Evolutionary conservation across 2,888 invertebrate genomes (phyloP).

Genomic region (Sisyra terminalis): DNA sequence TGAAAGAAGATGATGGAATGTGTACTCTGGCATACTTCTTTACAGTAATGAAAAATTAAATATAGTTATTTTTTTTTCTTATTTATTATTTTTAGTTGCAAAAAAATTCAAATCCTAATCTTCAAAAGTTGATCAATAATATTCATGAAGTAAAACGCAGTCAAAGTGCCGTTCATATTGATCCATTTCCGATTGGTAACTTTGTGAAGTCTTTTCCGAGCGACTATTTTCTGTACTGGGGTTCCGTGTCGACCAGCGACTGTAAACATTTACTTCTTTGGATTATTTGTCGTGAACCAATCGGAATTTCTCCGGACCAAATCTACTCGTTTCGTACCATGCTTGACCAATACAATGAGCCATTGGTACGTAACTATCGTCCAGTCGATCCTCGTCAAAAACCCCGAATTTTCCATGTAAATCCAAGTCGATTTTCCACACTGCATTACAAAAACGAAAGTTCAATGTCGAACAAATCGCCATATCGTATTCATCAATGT

Average conservation of each 20-base stretch:
- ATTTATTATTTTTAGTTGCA: constrained; percentile 28
- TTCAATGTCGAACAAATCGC: no score
- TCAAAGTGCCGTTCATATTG: constrained; percentile 30
- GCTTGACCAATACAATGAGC: constrained; percentile 27
- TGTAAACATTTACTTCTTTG: constrained; percentile 36
- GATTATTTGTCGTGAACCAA: constrained; percentile 39
- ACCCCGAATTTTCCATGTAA: no score
- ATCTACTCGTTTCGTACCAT: constrained; percentile 37
- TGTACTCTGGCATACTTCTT: constrained; percentile 42
- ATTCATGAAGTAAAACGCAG: constrained; percentile 33
- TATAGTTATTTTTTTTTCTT: background rate
- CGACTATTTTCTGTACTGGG: constrained; percentile 51
- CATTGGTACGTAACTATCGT: constrained; percentile 34
- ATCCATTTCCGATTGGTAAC: constrained; percentile 30
- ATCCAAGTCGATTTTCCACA: no score
- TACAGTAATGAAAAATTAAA: constrained; percentile 12
- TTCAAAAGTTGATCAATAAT: constrained; percentile 29
- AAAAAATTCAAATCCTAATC: constrained; percentile 27
- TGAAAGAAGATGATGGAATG: constrained; percentile 37
- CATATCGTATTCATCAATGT: no score
- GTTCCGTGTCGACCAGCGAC: constrained; percentile 30
- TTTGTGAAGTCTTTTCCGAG: constrained; percentile 36
- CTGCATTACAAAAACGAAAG: no score
- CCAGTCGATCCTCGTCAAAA: no score
- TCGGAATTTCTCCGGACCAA: constrained; percentile 40